phyloP scores from a whole-genome alignment of 1,140 invertebrate genomes.

The Drosophila lacteicornis region DNA sequence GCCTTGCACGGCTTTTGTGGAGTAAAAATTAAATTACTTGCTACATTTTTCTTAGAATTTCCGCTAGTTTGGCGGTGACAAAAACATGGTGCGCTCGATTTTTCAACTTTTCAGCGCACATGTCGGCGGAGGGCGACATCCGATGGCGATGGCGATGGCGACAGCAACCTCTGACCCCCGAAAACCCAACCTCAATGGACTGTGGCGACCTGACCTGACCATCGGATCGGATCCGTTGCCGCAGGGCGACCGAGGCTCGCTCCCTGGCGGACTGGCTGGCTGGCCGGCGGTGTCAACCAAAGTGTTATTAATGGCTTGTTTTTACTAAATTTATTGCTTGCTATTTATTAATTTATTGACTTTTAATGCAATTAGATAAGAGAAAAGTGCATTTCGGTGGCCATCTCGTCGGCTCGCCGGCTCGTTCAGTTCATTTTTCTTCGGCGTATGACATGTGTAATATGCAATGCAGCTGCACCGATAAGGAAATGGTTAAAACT shows the following conservation, averaged over 20 bases:
- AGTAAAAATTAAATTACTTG: slow-evolving; percentile 55
- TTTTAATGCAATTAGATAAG: slow-evolving; percentile 82
- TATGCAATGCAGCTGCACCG: slow-evolving; percentile 58
- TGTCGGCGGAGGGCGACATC: slow-evolving; percentile 33
- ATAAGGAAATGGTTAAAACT: slow-evolving; percentile 54
- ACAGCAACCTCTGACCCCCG: slow-evolving; percentile 52
- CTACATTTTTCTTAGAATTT: slow-evolving; percentile 69
- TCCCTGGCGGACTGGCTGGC: neutral
- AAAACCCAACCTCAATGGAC: slow-evolving; percentile 9
- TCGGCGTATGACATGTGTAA: slow-evolving; percentile 60
- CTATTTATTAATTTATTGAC: slow-evolving; percentile 82
- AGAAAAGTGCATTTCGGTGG: slow-evolving; percentile 73
- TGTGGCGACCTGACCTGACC: slow-evolving; percentile 62
- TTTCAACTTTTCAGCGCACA: slow-evolving; percentile 69
- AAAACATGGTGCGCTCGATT: slow-evolving; percentile 77
- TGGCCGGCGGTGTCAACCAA: slow-evolving; percentile 70
- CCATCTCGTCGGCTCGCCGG: slow-evolving; percentile 23
- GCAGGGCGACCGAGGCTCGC: slow-evolving; percentile 23
- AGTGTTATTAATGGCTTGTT: slow-evolving; percentile 83
- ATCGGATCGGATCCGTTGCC: slow-evolving; percentile 29
- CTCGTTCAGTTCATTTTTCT: slow-evolving; percentile 61
- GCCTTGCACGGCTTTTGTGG: slow-evolving; percentile 23
- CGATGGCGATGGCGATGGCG: slow-evolving; percentile 5
- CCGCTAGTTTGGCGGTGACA: slow-evolving; percentile 69
- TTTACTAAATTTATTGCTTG: slow-evolving; percentile 83